These are phyloP conservation scores for Onchidella celtica DNA, from an alignment of 2,888 invertebrate species.

Conservation along the genomic window DNA sequence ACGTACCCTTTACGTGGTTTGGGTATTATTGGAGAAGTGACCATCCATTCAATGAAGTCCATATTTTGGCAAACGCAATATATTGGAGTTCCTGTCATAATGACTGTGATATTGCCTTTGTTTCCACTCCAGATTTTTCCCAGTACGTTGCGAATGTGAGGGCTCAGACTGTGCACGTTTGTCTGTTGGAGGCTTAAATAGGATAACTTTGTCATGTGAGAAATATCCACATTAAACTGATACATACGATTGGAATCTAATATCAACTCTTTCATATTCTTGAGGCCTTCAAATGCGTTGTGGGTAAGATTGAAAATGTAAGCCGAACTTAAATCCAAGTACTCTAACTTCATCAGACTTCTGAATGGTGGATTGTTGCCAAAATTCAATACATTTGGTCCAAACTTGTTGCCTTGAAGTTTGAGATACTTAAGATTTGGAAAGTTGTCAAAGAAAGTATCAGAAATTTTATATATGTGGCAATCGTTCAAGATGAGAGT, in stretches of 20 bases:
- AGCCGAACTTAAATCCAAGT: conserved; percentile 2
- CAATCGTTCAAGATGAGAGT: neutral
- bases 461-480: conserved; percentile 7
- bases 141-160: neutral
- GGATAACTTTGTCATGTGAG: conserved; percentile 5
- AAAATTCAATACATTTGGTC: neutral
- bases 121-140: neutral
- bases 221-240: conserved; percentile 20
- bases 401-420: conserved; percentile 10
- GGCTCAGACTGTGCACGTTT: neutral
- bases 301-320: conserved; percentile 3
- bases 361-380: neutral
- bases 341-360: neutral
- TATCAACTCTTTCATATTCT: conserved; percentile 1
- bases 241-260: conserved; percentile 14
- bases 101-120: neutral
- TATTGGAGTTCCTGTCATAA: conserved; percentile 29
- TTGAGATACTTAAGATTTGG: conserved; percentile 11
- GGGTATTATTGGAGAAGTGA: neutral
- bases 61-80: conserved; percentile 27
- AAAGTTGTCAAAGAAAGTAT: conserved; percentile 14
- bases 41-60: conserved; percentile 27
- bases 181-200: conserved; percentile 28
- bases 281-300: conserved; percentile 13
- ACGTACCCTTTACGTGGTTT: too few relatives aligned